Base-by-base conservation (phyloP, 92 coral and sea anemone species). In the Scolanthus callimorphus region DNA sequence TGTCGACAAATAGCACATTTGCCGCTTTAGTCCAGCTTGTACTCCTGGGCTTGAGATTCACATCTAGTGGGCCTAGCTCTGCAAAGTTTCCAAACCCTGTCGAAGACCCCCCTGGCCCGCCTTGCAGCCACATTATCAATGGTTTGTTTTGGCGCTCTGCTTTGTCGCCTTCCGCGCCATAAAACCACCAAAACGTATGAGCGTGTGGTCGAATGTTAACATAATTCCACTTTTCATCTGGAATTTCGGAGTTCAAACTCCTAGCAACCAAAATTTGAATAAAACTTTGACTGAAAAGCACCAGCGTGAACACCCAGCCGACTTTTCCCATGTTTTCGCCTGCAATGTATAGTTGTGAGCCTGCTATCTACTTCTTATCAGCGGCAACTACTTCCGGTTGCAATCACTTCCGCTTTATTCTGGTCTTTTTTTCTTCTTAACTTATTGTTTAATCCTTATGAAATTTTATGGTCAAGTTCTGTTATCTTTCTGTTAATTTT, bases 151-250 rank as follows among this genome's bases (percentile, higher is more conserved):
- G 65, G 10, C 92, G 80, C 27, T 74, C 76, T 76, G 78, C n/a
- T 49, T 31, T 25, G 30, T 59, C 19, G 77, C 50, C 47, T 8
- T 71, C 45, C 1, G 91, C 85, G 21, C 89, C 85, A 70, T 92
- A 92, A 1, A 92, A 43, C 98, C 98, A 92, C 98, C 98, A 92
- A 39, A 92, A 92, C 96, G 84, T 92, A 47, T 58, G 62, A 0
- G 98, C 98, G 41, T 80, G 69, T 49, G 76, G 69, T 23, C 96
- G 75, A 0, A 92, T 96, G 31, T 79, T 74, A 38, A 88, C 98
- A 41, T 92, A 92, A 26, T 54, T 60, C 98, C 98, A 92, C 31
- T 74, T 77, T 57, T 88, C 96, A 60, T 74, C 84, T 38, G 96
- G 96, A 50, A 88, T n/a, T n/a, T n/a, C n/a, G n/a, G n/a, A n/a